phyloP scores from a whole-genome alignment of 2,113 vertebrate genomes.

The Bufo bufo region DNA sequence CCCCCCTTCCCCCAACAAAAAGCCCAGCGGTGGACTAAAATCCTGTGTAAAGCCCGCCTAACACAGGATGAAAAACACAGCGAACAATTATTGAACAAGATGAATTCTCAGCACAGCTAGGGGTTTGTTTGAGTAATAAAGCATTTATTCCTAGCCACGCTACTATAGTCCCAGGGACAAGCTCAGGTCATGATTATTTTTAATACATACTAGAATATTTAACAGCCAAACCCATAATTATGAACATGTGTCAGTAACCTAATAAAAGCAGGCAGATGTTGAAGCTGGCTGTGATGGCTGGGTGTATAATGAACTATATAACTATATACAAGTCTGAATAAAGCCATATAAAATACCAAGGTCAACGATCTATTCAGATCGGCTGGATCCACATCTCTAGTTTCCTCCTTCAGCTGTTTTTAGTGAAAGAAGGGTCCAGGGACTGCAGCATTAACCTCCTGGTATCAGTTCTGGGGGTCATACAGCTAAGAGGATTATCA shows the following conservation, averaged over 20 bases:
- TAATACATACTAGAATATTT: not conserved
- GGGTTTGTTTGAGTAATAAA: not conserved
- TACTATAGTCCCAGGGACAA: not conserved
- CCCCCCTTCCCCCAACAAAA: too few species aligned
- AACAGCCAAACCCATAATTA: slow-evolving; percentile 1
- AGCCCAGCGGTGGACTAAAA: too few species aligned
- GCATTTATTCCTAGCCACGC: not conserved
- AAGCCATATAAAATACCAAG: not conserved
- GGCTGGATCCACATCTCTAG: not conserved
- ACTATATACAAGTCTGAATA: not conserved
- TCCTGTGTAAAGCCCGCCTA: too few species aligned
- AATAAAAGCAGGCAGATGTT: not conserved
- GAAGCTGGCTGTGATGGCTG: not conserved
- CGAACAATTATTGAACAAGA: not conserved
- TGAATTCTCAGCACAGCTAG: not conserved
- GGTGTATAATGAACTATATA: not conserved
- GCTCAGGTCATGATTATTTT: not conserved
- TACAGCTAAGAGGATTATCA: slow-evolving; percentile 64
- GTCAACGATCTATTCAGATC: not conserved
- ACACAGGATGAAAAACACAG: not conserved
- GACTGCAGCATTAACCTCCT: slow-evolving; percentile 47
- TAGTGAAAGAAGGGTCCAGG: not conserved
- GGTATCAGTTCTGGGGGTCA: slow-evolving; percentile 54
- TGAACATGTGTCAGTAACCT: slow-evolving; percentile 2
- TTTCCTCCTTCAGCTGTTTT: slow-evolving; percentile 5